Percentiles rank a stretch among this genome's conserved stretches.
Conservation (phyloP, 2,888 invertebrate species). For the Acholoe squamosa region DNA sequence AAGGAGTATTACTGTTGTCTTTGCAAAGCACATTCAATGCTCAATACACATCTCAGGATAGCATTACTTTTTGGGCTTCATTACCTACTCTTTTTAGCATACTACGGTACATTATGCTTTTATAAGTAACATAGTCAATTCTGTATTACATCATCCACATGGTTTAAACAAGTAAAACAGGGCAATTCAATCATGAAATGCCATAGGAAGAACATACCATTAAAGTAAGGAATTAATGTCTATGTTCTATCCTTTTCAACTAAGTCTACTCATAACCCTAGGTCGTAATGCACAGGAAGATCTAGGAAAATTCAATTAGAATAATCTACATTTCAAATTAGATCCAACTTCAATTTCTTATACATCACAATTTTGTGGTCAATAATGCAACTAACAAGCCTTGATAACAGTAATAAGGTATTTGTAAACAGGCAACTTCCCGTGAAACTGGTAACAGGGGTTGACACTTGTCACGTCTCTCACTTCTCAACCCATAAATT, state of each 20-base stretch:
- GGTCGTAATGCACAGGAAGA: conserved; percentile 9
- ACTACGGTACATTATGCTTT: too few species aligned
- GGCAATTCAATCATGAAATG: too few species aligned
- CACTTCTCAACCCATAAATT: neutral
- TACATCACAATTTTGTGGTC: neutral
- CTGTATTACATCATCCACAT: too few species aligned
- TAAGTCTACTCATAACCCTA: conserved; percentile 21
- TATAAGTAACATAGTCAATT: too few species aligned
- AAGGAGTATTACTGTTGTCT: too few species aligned
- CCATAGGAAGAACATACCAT: too few species aligned
- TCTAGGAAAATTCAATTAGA: neutral
- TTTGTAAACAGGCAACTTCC: neutral
- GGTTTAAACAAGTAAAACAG: too few species aligned
- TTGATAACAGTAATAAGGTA: neutral
- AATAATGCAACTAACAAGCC: conserved; percentile 7
- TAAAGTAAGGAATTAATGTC: too few species aligned
- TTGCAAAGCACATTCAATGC: too few species aligned
- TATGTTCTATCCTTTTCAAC: neutral
- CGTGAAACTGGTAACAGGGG: neutral
- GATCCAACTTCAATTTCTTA: neutral
- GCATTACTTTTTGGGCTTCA: too few species aligned
- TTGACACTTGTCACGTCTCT: neutral
- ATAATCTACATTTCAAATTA: neutral
- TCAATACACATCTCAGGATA: too few species aligned
- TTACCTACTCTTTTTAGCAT: too few species aligned